phyloP scores from a whole-genome alignment of 2,888 invertebrate genomes.

The Parochlus steinenii region DNA sequence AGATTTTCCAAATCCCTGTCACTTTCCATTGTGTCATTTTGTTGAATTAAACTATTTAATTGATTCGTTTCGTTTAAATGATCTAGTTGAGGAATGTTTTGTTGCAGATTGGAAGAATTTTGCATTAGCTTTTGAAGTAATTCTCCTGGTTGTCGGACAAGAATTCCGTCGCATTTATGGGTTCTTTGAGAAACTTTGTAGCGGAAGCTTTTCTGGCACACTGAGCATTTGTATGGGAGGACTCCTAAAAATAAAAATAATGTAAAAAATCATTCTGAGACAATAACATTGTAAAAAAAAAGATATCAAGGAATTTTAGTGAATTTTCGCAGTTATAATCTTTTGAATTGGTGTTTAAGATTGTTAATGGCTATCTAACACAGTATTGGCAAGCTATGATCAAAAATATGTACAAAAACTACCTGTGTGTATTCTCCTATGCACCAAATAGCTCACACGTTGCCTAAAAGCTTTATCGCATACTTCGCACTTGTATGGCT shows the following conservation, averaged over 20 bases:
- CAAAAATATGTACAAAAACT: background rate
- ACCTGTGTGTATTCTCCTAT: conserved; percentile 54
- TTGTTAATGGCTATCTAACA: background rate
- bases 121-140: conserved; percentile 35
- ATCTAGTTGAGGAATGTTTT: too few species aligned
- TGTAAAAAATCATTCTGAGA: too few species aligned
- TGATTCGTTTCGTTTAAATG: too few species aligned
- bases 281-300: conserved; percentile 3
- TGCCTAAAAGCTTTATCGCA: conserved; percentile 81
- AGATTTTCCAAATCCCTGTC: too few species aligned
- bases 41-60: too few species aligned
- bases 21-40: too few species aligned
- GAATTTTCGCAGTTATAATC: background rate
- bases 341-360: conserved; percentile 1
- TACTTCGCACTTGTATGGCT: conserved; percentile 73
- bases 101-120: conserved; percentile 32
- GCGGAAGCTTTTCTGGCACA: conserved; percentile 64
- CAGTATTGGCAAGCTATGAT: background rate
- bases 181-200: conserved; percentile 75
- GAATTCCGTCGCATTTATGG: conserved; percentile 55
- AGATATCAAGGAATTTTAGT: conserved; percentile 7
- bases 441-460: conserved; percentile 69
- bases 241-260: too few species aligned
- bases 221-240: conserved; percentile 9
- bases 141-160: conserved; percentile 33